A percentile compares a stretch with the other conserved stretches of the same genome.
Conservation (phyloP, 2,113 vertebrate species). For the Gobiocypris rarus region DNA sequence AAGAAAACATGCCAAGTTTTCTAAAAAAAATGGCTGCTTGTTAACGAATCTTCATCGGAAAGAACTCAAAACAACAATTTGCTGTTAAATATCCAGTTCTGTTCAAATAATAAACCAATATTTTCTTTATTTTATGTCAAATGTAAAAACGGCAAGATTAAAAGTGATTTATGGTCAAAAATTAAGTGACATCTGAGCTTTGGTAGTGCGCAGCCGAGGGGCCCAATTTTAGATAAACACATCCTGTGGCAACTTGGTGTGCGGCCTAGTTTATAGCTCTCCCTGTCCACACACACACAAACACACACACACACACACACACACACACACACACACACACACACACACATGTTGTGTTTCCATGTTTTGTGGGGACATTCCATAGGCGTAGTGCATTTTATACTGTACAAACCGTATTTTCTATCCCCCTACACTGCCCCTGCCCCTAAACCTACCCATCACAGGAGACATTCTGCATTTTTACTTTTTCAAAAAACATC, state of each 20-base stretch:
- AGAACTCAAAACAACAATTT: neutral
- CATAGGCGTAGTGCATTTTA: no score
- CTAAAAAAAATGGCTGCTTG: no score
- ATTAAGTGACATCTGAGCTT: slow-evolving; percentile 23
- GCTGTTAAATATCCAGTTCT: neutral
- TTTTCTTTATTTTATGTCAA: neutral
- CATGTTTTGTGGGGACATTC: no score
- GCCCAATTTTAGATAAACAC: slow-evolving; percentile 59
- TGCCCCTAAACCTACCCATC: no score
- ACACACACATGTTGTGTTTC: no score
- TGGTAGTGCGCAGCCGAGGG: slow-evolving; percentile 35
- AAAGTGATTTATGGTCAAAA: slow-evolving; percentile 30
- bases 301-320: slow-evolving; percentile 29
- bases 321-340: slow-evolving; percentile 22
- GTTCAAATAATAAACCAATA: neutral
- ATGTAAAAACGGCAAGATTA: neutral
- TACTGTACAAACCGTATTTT: no score
- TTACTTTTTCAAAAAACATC: no score
- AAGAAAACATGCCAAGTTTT: no score
- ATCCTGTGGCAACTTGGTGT: slow-evolving; percentile 57
- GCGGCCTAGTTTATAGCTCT: slow-evolving; percentile 52
- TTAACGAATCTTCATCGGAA: neutral
- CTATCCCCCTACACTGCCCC: no score
- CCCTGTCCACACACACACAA: slow-evolving; percentile 50
- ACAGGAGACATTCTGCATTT: no score